phyloP scores from a whole-genome alignment of 2,888 invertebrate genomes.

The Heliothis peltigera region DNA sequence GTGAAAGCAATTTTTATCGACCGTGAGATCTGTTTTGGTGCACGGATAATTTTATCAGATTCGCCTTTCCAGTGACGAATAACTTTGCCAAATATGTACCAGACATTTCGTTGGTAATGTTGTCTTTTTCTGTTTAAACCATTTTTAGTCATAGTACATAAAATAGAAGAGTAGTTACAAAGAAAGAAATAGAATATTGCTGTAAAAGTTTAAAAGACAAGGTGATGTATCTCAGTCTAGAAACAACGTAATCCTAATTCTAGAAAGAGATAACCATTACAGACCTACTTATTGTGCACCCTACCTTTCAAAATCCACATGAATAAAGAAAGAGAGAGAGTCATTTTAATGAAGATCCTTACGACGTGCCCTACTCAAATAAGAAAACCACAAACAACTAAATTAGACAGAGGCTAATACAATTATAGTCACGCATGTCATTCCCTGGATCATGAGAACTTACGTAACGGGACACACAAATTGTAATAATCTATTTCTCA shows the following conservation, averaged over 20 bases:
- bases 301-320: too few relatives aligned
- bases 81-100: conserved; percentile 37
- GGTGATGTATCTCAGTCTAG: too few relatives aligned
- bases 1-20: conserved; percentile 62
- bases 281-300: too few relatives aligned
- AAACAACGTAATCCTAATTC: too few relatives aligned
- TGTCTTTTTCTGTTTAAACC: conserved; percentile 13
- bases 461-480: conserved; percentile 58
- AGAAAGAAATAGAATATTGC: background rate
- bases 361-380: conserved; percentile 11
- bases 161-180: conserved; percentile 4
- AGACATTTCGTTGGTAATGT: conserved; percentile 5
- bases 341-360: too few relatives aligned
- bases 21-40: conserved; percentile 60
- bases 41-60: conserved; percentile 58
- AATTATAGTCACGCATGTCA: conserved; percentile 53
- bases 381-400: conserved; percentile 7
- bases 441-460: conserved; percentile 56
- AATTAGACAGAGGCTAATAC: conserved; percentile 15
- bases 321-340: too few relatives aligned
- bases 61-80: conserved; percentile 37
- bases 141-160: conserved; percentile 11
- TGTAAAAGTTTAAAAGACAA: too few relatives aligned
- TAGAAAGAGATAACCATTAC: too few relatives aligned
- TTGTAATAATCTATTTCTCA: conserved; percentile 62